Base-by-base conservation (phyloP, 2,888 invertebrate genomes). In the Chymomyza procnemis region DNA sequence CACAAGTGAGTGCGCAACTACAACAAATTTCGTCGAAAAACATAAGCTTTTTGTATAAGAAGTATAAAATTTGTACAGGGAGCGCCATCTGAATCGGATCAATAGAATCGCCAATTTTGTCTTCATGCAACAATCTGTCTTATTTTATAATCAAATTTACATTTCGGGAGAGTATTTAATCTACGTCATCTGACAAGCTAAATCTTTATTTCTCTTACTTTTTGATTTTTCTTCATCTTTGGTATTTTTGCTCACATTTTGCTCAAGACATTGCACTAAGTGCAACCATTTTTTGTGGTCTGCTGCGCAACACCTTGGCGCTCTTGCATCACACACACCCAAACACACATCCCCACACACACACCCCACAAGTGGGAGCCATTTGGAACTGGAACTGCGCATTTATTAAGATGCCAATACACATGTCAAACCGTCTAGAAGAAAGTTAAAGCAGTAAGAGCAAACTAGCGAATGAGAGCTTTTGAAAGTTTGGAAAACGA, bases 241-340 rank as follows among this genome's bases (percentile, higher is more conserved):
- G 12, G 3, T 12, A 41, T 9, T 41, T 41, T n/a, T 19, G 21
- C 21, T 57, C 66, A 55, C 66, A 66, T 52, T 66, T 67, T 54
- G 61, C 71, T 71, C 71, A 64, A 61, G 57, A 60, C 65, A 64
- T 64, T 70, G 69, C 64, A 56, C 63, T 66, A 79, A 66, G 69
- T 80, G 79, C 80, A 75, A 71, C 80, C 78, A 81, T 81, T 81
- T 81, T 85, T 71, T 78, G 75, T 80, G 83, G 72, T 78, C 70
- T 74, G 73, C 60, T 78, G 83, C 73, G 64, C 85, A 67, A 68
- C 73, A 75, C 64, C 70, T 62, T 58, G 8, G 21, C 19, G n/a
- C 8, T 3, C 9, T 22, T 30, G 16, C 48, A 46, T 54, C 8
- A 14, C 59, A 59, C 21, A 52, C n/a, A 19, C 14, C 41, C n/a